These are phyloP conservation scores for Pteronura brasiliensis DNA, from an alignment of 2,113 vertebrate species.

Conservation along the genomic window DNA sequence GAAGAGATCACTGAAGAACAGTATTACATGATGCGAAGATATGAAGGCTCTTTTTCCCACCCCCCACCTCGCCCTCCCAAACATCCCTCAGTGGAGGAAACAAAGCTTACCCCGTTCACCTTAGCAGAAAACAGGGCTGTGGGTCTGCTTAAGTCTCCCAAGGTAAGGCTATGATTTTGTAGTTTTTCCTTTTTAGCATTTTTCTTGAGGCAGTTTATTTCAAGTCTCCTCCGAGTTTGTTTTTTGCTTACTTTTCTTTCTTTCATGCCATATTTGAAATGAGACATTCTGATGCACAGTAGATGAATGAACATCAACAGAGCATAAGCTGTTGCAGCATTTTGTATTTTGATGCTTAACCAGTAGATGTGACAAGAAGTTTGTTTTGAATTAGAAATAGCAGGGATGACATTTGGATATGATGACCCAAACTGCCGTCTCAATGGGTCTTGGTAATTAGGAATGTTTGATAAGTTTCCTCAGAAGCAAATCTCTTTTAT, in stretches of 20 bases:
- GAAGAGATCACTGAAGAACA: conserved; percentile 88
- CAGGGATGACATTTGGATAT: conserved; percentile 41
- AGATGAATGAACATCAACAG: conserved; percentile 62
- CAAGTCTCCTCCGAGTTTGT: conserved; percentile 16
- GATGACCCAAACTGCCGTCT: conserved; percentile 44
- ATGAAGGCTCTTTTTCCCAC: conserved; percentile 79
- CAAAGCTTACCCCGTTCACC: not conserved
- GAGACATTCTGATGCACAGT: conserved; percentile 37
- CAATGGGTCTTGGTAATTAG: conserved; percentile 38
- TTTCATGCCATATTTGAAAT: conserved; percentile 51
- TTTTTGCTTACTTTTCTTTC: conserved; percentile 49
- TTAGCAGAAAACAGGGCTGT: not conserved
- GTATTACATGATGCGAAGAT: conserved; percentile 88
- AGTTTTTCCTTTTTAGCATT: not conserved
- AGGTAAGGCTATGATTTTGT: conserved; percentile 72
- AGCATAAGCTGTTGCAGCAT: conserved; percentile 37
- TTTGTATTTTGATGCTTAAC: conserved; percentile 61
- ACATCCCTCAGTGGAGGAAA: conserved; percentile 71
- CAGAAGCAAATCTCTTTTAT: conserved; percentile 33
- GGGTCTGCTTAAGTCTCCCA: conserved; percentile 47
- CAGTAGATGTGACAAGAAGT: conserved; percentile 52
- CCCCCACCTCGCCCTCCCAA: conserved; percentile 91
- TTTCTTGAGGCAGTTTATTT: conserved; percentile 5
- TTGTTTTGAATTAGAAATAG: conserved; percentile 61
- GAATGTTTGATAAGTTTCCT: conserved; percentile 17